Conservation (phyloP, 2,113 vertebrate species). For the Pandion haliaetus region DNA sequence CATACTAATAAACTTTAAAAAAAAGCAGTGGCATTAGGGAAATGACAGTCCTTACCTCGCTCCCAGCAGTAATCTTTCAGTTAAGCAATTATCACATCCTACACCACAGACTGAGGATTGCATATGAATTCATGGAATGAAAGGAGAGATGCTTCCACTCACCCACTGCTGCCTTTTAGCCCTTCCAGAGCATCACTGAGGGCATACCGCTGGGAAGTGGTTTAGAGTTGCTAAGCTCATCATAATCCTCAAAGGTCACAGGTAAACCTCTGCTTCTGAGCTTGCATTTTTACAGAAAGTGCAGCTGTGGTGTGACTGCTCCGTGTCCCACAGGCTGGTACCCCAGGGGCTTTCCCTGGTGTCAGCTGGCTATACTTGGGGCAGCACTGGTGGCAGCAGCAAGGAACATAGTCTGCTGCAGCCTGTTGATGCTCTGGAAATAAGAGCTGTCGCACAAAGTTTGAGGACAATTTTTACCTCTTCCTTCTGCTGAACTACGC, state of each 20-base stretch:
- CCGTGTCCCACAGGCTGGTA: background rate
- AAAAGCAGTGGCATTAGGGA: background rate
- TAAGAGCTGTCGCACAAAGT: background rate
- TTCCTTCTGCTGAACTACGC: background rate
- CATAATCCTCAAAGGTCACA: background rate
- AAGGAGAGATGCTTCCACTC: background rate
- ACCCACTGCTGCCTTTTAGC: background rate
- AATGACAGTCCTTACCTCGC: background rate
- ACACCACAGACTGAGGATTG: background rate
- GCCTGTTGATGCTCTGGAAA: background rate
- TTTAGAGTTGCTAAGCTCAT: background rate
- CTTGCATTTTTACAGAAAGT: background rate
- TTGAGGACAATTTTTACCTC: background rate
- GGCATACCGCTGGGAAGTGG: rapidly evolving
- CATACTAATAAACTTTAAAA: background rate
- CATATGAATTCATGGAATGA: background rate
- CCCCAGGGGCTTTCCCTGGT: background rate
- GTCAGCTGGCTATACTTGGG: background rate
- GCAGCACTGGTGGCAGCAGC: background rate
- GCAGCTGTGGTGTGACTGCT: background rate
- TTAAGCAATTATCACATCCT: background rate
- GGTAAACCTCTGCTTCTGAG: background rate
- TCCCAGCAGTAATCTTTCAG: background rate
- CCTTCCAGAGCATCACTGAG: background rate
- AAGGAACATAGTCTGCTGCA: background rate